Base-by-base conservation (phyloP, 2,888 invertebrate species). In the Cheilosia vulpina region DNA sequence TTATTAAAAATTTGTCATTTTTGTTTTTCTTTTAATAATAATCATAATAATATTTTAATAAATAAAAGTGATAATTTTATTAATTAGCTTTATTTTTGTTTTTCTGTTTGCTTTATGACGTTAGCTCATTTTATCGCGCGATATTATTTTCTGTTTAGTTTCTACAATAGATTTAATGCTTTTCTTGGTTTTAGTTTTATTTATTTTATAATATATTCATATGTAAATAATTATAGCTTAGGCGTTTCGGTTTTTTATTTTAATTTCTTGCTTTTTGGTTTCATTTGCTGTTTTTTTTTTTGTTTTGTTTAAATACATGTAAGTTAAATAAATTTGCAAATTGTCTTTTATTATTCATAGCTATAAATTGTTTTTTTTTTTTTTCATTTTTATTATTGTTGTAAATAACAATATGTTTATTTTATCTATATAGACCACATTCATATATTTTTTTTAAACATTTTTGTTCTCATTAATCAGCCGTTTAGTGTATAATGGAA, bases 161-260 rank as follows among this genome's bases (percentile, higher is more conserved):
- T 81, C 85, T 85, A 85, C 80, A 85, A 38, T 76, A 80, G 77
- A 66, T 72, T 85, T 58, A 73, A 72, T 69, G 27, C 17, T 19
- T 66, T 47, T 55, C 38, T 47, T 68, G 38, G 38, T 38, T 38
- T 57, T 38, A 43, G 52, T 73, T 84, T 65, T 83, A 55, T 50
- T 78, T 45, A 50, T 68, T 65, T 53, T 73, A 66, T 80, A 80
- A 72, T 85, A 63, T 83, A 81, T 85, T 72, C 68, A 85, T 85
- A 85, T 85, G 68, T 85, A 85, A 85, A 85, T 85, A 85, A 75
- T 81, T 81, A 81, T 77, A 85, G 85, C 85, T 77, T 85, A 85
- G 85, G 85, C 85, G 80, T 85, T 81, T 76, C 76, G 85, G 85
- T 81, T 81, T 79, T 73, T 78, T 13, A 21, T 73, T 68, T 45